These are phyloP conservation scores for Leucophora obtusa DNA, from an alignment of 2,888 invertebrate genomes.

Conservation along the genomic window DNA sequence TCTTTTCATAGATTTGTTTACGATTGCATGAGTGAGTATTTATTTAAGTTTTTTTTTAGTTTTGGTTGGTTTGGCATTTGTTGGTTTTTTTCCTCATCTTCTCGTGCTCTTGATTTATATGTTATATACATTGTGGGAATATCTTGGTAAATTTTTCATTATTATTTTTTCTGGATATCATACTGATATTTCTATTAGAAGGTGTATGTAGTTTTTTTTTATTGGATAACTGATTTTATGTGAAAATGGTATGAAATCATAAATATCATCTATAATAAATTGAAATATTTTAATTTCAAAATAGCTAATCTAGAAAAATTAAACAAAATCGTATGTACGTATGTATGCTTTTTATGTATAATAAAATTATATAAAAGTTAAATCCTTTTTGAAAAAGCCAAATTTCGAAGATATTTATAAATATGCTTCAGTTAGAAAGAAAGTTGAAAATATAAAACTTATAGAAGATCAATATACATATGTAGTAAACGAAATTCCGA, in stretches of 20 bases:
- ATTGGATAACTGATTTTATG: neutral
- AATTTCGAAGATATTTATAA: too few relatives aligned
- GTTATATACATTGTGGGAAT: conserved; percentile 59
- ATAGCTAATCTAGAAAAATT: neutral
- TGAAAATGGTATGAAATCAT: neutral
- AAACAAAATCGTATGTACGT: too few relatives aligned
- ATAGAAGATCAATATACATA: too few relatives aligned
- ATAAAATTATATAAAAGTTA: too few relatives aligned
- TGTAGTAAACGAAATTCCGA: too few relatives aligned
- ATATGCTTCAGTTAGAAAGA: too few relatives aligned
- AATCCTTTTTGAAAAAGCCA: too few relatives aligned
- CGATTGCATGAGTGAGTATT: conserved; percentile 62
- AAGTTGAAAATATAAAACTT: too few relatives aligned
- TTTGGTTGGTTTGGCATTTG: conserved; percentile 34
- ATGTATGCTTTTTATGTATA: too few relatives aligned
- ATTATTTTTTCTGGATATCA: conserved; percentile 40
- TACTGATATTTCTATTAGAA: conserved; percentile 41
- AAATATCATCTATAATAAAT: neutral
- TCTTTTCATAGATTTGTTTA: conserved; percentile 63
- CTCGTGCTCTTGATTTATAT: conserved; percentile 63
- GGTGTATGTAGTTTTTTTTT: neutral
- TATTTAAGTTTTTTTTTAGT: conserved; percentile 49
- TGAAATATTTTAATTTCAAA: neutral
- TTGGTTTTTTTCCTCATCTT: conserved; percentile 21
- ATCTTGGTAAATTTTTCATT: conserved; percentile 59